phyloP scores from a whole-genome alignment of 2,113 vertebrate genomes.

The Scatophagus argus region DNA sequence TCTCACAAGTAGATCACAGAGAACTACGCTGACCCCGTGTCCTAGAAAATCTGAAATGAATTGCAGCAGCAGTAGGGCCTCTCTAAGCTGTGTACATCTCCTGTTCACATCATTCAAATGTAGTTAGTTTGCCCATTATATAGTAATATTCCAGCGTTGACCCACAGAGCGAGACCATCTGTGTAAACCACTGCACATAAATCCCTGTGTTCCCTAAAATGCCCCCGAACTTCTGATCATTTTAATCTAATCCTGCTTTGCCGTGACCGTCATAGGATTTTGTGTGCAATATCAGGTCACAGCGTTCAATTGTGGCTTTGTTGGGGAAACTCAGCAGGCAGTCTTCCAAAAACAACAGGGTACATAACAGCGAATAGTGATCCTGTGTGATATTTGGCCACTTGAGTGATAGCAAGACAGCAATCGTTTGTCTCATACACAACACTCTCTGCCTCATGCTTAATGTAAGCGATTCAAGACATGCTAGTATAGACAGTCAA shows the following conservation, averaged over 20 bases:
- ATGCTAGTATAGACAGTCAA: background rate
- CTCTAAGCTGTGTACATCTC: background rate
- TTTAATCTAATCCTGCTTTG: background rate
- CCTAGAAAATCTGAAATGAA: slow-evolving; percentile 75
- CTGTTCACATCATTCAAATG: background rate
- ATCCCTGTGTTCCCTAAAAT: background rate
- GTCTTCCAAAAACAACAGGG: background rate
- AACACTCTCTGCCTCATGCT: background rate
- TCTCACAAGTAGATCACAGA: slow-evolving; percentile 48
- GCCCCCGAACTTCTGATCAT: background rate
- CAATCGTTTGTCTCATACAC: background rate
- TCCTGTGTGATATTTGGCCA: background rate
- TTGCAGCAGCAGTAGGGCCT: slow-evolving; percentile 53
- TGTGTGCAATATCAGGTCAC: background rate
- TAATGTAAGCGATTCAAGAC: background rate
- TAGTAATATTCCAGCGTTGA: background rate
- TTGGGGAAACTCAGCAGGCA: background rate
- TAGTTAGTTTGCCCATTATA: rapidly evolving
- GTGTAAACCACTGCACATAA: background rate
- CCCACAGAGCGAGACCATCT: background rate
- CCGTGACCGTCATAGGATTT: background rate
- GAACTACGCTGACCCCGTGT: slow-evolving; percentile 42
- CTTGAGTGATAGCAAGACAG: background rate
- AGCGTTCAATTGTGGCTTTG: slow-evolving; percentile 11
- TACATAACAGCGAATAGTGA: background rate